Evolutionary conservation across 1,140 invertebrate genomes (phyloP).

Genomic region (Drosophila kurseongensis): DNA sequence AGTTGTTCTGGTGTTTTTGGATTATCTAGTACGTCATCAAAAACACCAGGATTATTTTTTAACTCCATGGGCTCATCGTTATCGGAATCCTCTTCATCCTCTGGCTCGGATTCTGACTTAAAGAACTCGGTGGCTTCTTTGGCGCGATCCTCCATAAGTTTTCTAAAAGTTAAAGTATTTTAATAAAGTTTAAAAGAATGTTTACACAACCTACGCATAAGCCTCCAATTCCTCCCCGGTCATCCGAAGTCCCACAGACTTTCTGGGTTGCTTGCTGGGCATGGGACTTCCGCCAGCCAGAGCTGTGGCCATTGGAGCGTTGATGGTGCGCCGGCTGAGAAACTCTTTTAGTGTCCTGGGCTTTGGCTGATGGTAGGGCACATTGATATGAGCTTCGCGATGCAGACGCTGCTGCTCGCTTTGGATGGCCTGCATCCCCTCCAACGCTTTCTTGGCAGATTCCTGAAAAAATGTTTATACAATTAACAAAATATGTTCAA

Average conservation of each 20-base stretch:
- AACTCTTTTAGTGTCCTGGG: constrained; percentile 89
- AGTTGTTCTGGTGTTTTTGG: background rate
- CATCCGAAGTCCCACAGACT: constrained; percentile 84
- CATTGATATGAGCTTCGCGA: constrained; percentile 87
- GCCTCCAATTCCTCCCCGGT: constrained; percentile 84
- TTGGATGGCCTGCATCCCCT: constrained; percentile 84
- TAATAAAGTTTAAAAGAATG: background rate
- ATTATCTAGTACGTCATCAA: constrained; percentile 2
- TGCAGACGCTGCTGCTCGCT: constrained; percentile 87
- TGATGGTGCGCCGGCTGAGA: constrained; percentile 84
- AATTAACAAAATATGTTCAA: no score
- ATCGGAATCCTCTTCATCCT: background rate
- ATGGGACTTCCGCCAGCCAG: constrained; percentile 71
- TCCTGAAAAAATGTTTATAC: constrained; percentile 62
- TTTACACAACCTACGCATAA: constrained; percentile 84
- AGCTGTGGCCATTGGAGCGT: constrained; percentile 72
- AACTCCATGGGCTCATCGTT: constrained; percentile 15
- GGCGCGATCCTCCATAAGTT: constrained; percentile 85
- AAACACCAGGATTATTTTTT: constrained; percentile 39
- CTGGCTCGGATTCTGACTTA: constrained; percentile 86
- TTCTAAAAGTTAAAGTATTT: constrained; percentile 59
- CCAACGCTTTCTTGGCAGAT: constrained; percentile 84
- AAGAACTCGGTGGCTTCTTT: constrained; percentile 86
- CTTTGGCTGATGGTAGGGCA: constrained; percentile 91
- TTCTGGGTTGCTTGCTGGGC: constrained; percentile 57